These are phyloP conservation scores for Seriola dumerili DNA, from an alignment of 2,113 vertebrate genomes.

Conservation along the genomic window DNA sequence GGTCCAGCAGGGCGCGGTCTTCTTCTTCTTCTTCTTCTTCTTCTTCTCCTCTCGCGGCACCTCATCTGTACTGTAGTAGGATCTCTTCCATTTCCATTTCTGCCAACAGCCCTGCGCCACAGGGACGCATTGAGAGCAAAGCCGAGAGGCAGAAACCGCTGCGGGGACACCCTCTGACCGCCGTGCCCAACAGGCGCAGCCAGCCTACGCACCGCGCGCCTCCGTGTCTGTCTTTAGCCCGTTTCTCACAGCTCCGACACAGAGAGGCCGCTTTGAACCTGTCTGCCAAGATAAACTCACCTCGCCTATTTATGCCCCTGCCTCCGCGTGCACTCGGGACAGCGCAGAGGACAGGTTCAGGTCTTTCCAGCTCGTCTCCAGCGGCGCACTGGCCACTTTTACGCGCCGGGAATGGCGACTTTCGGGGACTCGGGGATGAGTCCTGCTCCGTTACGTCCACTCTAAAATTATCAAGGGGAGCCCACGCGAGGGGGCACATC, in stretches of 20 bases:
- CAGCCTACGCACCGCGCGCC: constrained; percentile 73
- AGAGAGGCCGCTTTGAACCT: constrained; percentile 81
- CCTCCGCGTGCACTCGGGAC: constrained; percentile 76
- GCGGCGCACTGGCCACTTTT: constrained; percentile 79
- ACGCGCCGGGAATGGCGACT: constrained; percentile 85
- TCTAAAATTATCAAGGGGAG: constrained; percentile 62
- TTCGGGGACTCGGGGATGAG: constrained; percentile 74
- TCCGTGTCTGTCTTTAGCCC: constrained; percentile 74
- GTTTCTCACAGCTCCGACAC: constrained; percentile 79
- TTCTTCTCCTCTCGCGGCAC: constrained; percentile 80
- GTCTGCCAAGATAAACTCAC: constrained; percentile 91
- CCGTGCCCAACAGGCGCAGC: constrained; percentile 77
- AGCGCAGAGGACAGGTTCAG: constrained; percentile 40
- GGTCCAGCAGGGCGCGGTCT: constrained; percentile 91
- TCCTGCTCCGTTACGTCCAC: constrained; percentile 65
- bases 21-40: constrained; percentile 31
- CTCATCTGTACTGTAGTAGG: constrained; percentile 82
- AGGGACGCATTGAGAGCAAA: constrained; percentile 84
- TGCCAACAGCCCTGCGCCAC: constrained; percentile 78
- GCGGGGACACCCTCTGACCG: constrained; percentile 85
- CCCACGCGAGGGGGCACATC: constrained; percentile 5
- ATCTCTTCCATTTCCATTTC: constrained; percentile 89
- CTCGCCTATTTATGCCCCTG: constrained; percentile 90
- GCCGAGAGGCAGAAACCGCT: constrained; percentile 85
- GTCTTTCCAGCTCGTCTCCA: constrained; percentile 48